phyloP scores from a whole-genome alignment of 2,797 vertebrate genomes.

The Falco rusticolus region DNA sequence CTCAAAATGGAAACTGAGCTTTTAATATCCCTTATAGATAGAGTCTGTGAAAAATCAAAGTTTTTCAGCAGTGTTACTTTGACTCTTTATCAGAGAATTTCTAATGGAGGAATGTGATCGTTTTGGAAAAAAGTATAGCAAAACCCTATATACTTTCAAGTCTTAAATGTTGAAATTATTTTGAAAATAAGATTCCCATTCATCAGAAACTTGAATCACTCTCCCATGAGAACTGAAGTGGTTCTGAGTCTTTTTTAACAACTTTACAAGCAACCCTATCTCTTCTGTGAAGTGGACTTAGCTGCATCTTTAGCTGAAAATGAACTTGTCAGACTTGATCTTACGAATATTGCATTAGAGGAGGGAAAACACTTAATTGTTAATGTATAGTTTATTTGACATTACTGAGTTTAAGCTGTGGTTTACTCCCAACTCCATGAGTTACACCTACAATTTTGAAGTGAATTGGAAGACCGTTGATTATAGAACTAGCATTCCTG shows the following conservation, averaged over 20 bases:
- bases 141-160: background rate
- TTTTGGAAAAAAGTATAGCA: background rate
- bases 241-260: background rate
- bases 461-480: background rate
- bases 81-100: background rate
- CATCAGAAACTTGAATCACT: background rate
- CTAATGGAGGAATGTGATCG: background rate
- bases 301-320: background rate
- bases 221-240: background rate
- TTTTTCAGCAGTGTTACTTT: background rate
- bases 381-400: constrained; percentile 32
- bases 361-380: constrained; percentile 2
- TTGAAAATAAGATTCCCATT: background rate
- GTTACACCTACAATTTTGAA: constrained; percentile 12
- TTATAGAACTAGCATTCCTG: background rate
- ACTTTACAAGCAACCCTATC: background rate
- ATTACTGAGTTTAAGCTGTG: constrained; percentile 1
- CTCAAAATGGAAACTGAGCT: background rate
- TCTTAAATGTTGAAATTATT: background rate
- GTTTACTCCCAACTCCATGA: background rate
- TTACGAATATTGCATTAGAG: background rate
- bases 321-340: background rate
- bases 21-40: background rate
- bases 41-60: background rate
- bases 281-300: background rate